Evolutionary conservation across 2,113 vertebrate species (phyloP).

Genomic region (Scartelaos histophorus): DNA sequence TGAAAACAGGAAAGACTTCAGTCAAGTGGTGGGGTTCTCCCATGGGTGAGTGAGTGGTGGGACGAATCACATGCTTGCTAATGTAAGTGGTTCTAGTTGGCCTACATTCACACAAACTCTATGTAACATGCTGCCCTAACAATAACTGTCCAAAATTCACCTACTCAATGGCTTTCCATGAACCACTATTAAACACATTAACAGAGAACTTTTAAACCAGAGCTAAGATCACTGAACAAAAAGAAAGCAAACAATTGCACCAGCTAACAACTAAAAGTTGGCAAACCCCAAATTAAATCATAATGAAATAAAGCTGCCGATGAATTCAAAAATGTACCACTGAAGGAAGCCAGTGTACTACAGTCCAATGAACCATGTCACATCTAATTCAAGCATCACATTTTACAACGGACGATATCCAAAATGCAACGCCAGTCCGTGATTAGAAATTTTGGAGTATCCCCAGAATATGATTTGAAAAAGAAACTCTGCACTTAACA

Average conservation of each 20-base stretch:
- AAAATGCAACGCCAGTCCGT: slow-evolving; percentile 36
- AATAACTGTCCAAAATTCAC: slow-evolving; percentile 11
- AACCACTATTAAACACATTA: background rate
- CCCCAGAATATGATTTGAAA: slow-evolving; percentile 36
- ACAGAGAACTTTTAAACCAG: background rate
- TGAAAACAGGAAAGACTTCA: slow-evolving; percentile 45
- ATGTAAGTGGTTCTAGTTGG: slow-evolving; percentile 51
- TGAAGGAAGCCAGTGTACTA: background rate
- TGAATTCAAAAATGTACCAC: background rate
- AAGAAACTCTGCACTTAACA: slow-evolving; percentile 34
- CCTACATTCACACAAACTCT: slow-evolving; percentile 63
- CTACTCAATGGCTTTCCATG: background rate
- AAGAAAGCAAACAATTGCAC: too few relatives aligned
- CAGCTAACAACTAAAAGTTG: background rate
- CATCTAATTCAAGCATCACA: background rate
- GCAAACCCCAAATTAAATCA: background rate
- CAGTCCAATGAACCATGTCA: background rate
- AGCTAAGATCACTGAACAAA: background rate
- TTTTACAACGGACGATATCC: slow-evolving; percentile 23
- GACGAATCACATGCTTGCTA: slow-evolving; percentile 53
- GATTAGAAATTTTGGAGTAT: slow-evolving; percentile 54
- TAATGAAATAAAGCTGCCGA: background rate
- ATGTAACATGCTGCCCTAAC: slow-evolving; percentile 43
- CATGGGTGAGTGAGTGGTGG: slow-evolving; percentile 55
- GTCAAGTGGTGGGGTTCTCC: slow-evolving; percentile 50